phyloP scores from a whole-genome alignment of 2,888 invertebrate species.

The Acrobeloides nanus region DNA sequence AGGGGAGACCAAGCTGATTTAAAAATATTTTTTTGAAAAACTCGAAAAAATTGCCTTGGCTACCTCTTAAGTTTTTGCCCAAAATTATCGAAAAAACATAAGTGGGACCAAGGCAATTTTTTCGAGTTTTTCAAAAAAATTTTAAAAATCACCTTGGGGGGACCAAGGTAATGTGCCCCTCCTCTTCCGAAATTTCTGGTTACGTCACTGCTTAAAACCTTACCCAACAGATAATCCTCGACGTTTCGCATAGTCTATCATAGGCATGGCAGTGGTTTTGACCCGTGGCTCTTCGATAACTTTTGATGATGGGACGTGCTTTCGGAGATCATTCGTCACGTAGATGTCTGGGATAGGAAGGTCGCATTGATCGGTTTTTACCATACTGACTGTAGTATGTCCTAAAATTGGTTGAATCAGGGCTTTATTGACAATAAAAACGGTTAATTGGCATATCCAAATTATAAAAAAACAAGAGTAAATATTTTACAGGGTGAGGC shows the following conservation, averaged over 20 bases:
- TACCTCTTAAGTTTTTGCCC: no score
- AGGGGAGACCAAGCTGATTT: no score
- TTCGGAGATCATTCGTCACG: slow-evolving; percentile 37
- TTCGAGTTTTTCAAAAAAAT: slow-evolving; percentile 10
- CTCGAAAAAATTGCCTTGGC: no score
- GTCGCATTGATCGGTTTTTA: slow-evolving; percentile 44
- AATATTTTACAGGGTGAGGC: no score
- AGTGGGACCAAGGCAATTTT: slow-evolving; percentile 3
- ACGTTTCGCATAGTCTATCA: slow-evolving; percentile 22
- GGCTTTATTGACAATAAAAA: no score
- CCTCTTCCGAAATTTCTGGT: not conserved
- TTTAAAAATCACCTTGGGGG: no score
- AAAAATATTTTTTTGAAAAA: no score
- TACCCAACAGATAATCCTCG: slow-evolving; percentile 25
- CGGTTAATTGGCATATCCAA: no score
- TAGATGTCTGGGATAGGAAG: slow-evolving; percentile 49
- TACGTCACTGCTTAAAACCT: slow-evolving; percentile 7
- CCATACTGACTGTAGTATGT: slow-evolving; percentile 37
- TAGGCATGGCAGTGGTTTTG: slow-evolving; percentile 12
- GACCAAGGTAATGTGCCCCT: no score
- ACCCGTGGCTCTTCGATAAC: slow-evolving; percentile 8
- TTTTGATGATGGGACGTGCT: slow-evolving; percentile 18
- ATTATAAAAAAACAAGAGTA: no score
- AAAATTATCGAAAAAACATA: no score
- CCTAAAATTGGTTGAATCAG: slow-evolving; percentile 22